phyloP scores from a whole-genome alignment of 2,888 invertebrate species.

The Heliconius cydno region DNA sequence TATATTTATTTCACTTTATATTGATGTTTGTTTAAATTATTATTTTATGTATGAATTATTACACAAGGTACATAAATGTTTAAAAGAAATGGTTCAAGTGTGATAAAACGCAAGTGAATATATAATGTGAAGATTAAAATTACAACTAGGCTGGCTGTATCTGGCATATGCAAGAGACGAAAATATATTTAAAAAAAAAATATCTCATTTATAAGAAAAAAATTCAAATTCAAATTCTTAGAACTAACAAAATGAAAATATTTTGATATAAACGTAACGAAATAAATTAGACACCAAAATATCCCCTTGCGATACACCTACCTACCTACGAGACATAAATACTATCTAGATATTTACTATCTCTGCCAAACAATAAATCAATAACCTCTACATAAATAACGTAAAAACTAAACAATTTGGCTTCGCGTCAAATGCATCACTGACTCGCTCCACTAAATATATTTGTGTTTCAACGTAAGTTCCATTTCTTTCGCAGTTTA shows the following conservation, averaged over 20 bases:
- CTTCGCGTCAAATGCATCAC: constrained; percentile 53
- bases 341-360: constrained; percentile 35
- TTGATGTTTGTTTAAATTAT: background rate
- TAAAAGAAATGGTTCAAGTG: no score
- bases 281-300: constrained; percentile 1
- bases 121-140: no score
- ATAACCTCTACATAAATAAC: constrained; percentile 43
- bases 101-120: no score
- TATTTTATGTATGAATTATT: no score
- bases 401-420: constrained; percentile 49
- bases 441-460: constrained; percentile 57
- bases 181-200: no score
- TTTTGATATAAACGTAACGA: background rate
- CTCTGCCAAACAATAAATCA: constrained; percentile 44
- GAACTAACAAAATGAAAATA: background rate
- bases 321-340: constrained; percentile 25
- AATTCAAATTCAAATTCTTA: no score
- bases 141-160: no score
- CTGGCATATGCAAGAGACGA: no score
- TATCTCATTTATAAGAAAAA: no score
- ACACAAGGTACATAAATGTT: no score
- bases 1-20: background rate
- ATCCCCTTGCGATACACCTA: constrained; percentile 7
- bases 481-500: constrained; percentile 25
- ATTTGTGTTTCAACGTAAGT: constrained; percentile 18